phyloP scores from a whole-genome alignment of 2,888 invertebrate genomes.

The Stomorhina lunata region DNA sequence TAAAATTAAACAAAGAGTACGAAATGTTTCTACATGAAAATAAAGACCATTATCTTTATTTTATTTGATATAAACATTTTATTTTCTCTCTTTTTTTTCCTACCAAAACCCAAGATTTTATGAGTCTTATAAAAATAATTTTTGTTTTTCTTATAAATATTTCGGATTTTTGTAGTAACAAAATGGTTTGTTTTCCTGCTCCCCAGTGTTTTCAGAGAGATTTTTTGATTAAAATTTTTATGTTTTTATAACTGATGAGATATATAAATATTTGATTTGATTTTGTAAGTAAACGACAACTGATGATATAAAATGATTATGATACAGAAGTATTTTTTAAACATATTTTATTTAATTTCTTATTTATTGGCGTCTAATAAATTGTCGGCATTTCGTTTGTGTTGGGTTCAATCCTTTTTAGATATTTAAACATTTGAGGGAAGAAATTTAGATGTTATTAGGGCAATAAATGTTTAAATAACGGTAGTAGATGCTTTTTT shows the following conservation, averaged over 20 bases:
- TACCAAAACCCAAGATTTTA: neutral
- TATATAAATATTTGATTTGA: slow-evolving; percentile 44
- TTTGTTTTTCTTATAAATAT: neutral
- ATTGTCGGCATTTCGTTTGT: slow-evolving; percentile 22
- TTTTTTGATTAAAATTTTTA: slow-evolving; percentile 60
- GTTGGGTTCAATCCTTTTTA: slow-evolving; percentile 11
- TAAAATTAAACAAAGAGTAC: neutral
- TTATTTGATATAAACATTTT: slow-evolving; percentile 22
- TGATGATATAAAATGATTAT: slow-evolving; percentile 60
- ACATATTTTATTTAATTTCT: neutral
- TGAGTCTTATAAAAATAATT: neutral
- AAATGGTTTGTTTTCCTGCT: neutral
- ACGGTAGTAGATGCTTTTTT: neutral
- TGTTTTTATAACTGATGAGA: slow-evolving; percentile 59
- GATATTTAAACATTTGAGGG: neutral
- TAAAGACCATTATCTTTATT: slow-evolving; percentile 41
- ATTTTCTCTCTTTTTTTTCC: neutral
- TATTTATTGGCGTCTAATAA: slow-evolving; percentile 24
- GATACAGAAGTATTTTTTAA: slow-evolving; percentile 51
- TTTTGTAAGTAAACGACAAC: neutral
- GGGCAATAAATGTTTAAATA: neutral
- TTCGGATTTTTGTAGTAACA: too few relatives aligned
- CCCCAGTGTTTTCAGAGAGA: slow-evolving; percentile 5
- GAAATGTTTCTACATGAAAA: neutral
- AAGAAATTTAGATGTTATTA: neutral